Conservation (phyloP, 1,140 invertebrate genomes). For the Hetaerina americana region DNA sequence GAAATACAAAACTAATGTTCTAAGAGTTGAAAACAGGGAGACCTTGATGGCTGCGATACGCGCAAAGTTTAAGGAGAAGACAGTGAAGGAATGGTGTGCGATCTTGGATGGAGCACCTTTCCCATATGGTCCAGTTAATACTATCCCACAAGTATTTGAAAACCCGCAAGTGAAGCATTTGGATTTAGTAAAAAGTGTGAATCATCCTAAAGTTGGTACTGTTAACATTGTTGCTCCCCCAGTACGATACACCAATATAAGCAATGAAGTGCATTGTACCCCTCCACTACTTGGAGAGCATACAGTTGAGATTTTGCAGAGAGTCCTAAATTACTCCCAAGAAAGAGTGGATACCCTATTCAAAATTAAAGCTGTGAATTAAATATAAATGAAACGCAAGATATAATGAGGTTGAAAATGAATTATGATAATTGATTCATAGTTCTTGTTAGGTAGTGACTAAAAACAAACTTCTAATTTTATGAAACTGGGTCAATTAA, state of each 20-base stretch:
- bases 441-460: too few relatives aligned
- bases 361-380: conserved; percentile 38
- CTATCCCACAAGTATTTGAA: conserved; percentile 64
- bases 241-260: conserved; percentile 59
- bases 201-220: conserved; percentile 52
- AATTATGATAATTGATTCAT: too few relatives aligned
- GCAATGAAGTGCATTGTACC: conserved; percentile 53
- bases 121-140: conserved; percentile 84
- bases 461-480: too few relatives aligned
- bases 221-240: conserved; percentile 77
- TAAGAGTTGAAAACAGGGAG: conserved; percentile 61
- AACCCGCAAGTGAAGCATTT: conserved; percentile 73
- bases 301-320: conserved; percentile 57
- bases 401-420: background rate
- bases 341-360: conserved; percentile 43
- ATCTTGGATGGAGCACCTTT: conserved; percentile 61
- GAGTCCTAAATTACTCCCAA: conserved; percentile 52
- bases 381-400: conserved; percentile 14
- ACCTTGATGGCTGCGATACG: conserved; percentile 49
- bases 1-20: conserved; percentile 56
- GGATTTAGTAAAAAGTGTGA: conserved; percentile 58
- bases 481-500: too few relatives aligned
- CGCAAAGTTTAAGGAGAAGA: conserved; percentile 47
- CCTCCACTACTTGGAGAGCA: conserved; percentile 82
- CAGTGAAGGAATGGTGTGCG: conserved; percentile 60